A percentile compares a stretch with the other conserved stretches of the same genome.
These are phyloP conservation scores for Sus cebifrons DNA, from an alignment of 2,797 vertebrate species.

Conservation along the genomic window DNA sequence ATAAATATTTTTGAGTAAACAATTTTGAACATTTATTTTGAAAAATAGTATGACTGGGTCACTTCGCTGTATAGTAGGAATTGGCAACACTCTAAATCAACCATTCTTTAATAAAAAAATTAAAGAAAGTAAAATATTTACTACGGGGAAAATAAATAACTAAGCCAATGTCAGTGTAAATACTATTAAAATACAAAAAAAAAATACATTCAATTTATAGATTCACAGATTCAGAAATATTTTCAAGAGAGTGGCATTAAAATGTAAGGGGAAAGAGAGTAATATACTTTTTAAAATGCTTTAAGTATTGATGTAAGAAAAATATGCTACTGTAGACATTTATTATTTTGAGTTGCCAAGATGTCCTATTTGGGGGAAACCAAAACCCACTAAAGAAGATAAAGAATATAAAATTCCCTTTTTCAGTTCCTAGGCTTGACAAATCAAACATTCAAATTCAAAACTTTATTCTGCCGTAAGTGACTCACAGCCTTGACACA, in stretches of 20 bases:
- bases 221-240: not conserved
- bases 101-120: no score
- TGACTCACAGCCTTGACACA: not conserved
- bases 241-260: not conserved
- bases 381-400: not conserved
- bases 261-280: not conserved
- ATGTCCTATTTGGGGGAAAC: not conserved
- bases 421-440: not conserved
- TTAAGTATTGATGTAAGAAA: not conserved
- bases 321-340: not conserved
- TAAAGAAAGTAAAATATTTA: not conserved
- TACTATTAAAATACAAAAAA: conserved; percentile 15
- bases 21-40: not conserved
- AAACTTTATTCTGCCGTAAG: not conserved
- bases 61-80: no score
- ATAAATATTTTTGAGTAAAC: not conserved
- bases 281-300: not conserved
- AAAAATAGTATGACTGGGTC: not conserved
- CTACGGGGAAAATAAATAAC: conserved; percentile 29
- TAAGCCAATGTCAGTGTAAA: not conserved
- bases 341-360: not conserved
- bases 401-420: not conserved
- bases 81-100: no score
- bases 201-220: not conserved
- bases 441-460: not conserved